Base-by-base conservation (phyloP, 2,888 invertebrate species). In the Trisateles emortualis region DNA sequence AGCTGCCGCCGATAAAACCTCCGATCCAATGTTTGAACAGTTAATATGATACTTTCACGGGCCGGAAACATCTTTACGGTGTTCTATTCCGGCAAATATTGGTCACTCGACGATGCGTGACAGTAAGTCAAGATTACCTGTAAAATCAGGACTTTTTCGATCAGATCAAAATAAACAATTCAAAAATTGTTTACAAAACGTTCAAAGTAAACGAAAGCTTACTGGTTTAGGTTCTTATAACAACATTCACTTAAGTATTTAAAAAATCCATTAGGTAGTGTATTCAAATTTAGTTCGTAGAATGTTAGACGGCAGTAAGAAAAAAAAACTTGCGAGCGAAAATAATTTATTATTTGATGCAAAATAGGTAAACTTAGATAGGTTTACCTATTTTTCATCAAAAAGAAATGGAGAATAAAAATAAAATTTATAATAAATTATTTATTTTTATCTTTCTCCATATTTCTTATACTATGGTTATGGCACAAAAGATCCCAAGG, bases 51-150 rank as follows among this genome's bases (percentile, higher is more conserved):
- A 92, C 92, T 92, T 89, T 84, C 78, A 83, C 74, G 72, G 83
- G 78, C 89, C 90, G 92, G 92, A 92, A 90, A 89, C 90, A 83
- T 89, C 87, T 89, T 84, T 81, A 85, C 81, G 84, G 89, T 87
- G 84, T 87, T 84, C 85, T 79, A 74, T 88, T 88, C 86, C 83
- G 71, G 81, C 86, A 92, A 92, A 92, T 90, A 92, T 92, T 92
- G 87, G 84, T 72, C 86, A 85, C 86, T 90, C 90, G 80, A 86
- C 81, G 87, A 89, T 83, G 90, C 90, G 85, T 84, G 85, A 78
- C 87, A 77, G 68, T 82, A 83, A 79, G 77, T 75, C 77, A 77
- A 71, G 80, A 81, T 79, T 81, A 80, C 74, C 61, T 68, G 63
- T 66, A 64, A 66, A 63, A 64, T 55, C 60, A 53, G 52, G 36